Conservation (phyloP, 2,797 vertebrate species). For the Acanthurus lineatus region DNA sequence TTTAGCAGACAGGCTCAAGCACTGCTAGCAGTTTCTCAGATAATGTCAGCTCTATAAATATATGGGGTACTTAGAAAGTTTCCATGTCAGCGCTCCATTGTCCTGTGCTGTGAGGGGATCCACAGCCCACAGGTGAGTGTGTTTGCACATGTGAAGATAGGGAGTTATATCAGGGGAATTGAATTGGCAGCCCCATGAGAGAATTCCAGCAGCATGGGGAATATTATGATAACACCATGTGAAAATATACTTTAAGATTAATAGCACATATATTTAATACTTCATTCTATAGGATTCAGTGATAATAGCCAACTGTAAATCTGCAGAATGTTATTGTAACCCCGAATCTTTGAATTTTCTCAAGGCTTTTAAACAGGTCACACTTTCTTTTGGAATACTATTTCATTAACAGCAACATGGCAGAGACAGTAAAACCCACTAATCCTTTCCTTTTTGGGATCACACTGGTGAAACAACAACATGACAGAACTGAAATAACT, state of each 20-base stretch:
- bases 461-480: neutral
- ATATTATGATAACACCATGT: neutral
- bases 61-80: conserved; percentile 73
- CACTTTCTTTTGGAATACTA: neutral
- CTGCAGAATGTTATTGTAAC: neutral
- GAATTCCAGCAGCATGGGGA: neutral
- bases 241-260: neutral
- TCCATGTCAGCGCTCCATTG: conserved; percentile 77
- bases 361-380: neutral
- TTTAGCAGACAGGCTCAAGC: conserved; percentile 41
- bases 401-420: neutral
- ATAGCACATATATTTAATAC: neutral
- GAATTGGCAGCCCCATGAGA: neutral
- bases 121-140: conserved; percentile 37
- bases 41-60: conserved; percentile 85
- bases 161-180: neutral
- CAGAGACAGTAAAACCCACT: neutral
- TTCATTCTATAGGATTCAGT: neutral
- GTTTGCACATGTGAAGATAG: neutral
- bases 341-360: neutral
- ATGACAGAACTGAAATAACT: neutral
- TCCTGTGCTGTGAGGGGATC: conserved; percentile 32
- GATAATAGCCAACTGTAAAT: neutral
- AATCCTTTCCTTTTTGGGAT: neutral
- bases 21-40: conserved; percentile 68